Base-by-base conservation (phyloP, 2,888 invertebrate species). In the Xanthorhoe designata region DNA sequence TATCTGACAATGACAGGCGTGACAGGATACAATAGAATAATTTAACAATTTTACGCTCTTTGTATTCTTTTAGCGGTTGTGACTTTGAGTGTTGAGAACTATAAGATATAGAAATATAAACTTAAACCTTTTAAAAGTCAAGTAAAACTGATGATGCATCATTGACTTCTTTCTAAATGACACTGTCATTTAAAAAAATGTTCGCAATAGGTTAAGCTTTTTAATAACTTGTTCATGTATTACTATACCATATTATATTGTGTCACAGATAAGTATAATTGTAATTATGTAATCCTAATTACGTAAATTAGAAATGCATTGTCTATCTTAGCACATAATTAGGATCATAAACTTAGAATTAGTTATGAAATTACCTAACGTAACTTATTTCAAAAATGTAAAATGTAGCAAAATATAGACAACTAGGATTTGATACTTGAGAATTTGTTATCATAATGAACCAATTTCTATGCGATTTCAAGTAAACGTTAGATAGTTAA, bases 21-120 rank as follows among this genome's bases (percentile, higher is more conserved):
- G 35, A 61, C 62, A 58, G 52, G 52, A 35, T 38, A 47, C 57
- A 71, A 70, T 64, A 56, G 62, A 70, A 64, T 67, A 61, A 63
- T 68, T 70, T 68, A 62, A 61, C 52, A 68, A 69, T 57, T 68
- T 61, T 62, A 64, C 66, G 65, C 62, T 47, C 47, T 55, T 53
- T 18, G 45, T 45, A 17, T 57, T 35, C 56, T 61, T 65, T 57
- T 17, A 45, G 50, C 13, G 45, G 45, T 45, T 5, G 19, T 61
- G 32, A 50, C n/a, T 47, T 15, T 35, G 24, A 24, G 2, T 38
- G 10, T 38, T 24, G 51, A 53, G 54, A 58, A 60, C 15, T 45
- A 3, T 24, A 24, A 24, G 1, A 24, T 24, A 3, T 24, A 24
- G 4, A 24, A 24, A 3, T 24, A 24, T 24, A 24, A 24, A 32